Percentiles rank a stretch among this genome's conserved stretches.
These are phyloP conservation scores for Apteryx owenii DNA, from an alignment of 2,113 vertebrate genomes.

Conservation along the genomic window DNA sequence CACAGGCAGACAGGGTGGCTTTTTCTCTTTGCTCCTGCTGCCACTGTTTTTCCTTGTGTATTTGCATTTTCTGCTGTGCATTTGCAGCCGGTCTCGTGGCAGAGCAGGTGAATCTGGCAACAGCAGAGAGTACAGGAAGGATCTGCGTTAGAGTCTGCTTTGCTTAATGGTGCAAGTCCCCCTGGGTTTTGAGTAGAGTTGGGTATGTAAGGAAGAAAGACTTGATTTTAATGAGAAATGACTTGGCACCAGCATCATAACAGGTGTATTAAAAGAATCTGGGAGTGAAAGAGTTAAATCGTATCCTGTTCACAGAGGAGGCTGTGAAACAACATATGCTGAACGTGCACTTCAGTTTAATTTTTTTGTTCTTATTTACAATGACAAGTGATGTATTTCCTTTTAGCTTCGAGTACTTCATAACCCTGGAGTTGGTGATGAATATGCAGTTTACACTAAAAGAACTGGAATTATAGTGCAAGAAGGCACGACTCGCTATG, in stretches of 20 bases:
- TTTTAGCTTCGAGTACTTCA: slow-evolving; percentile 34
- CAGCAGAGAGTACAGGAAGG: background rate
- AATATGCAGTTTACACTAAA: slow-evolving; percentile 22
- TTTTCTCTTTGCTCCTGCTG: background rate
- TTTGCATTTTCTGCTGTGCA: slow-evolving; percentile 4
- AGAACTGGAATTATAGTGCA: background rate
- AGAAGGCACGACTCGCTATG: slow-evolving; percentile 4
- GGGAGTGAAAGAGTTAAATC: slow-evolving; percentile 49
- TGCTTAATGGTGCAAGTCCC: slow-evolving; percentile 26
- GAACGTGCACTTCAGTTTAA: background rate
- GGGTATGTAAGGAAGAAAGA: background rate
- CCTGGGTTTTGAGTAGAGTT: background rate
- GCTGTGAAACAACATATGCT: background rate
- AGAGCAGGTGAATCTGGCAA: background rate
- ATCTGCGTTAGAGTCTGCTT: background rate
- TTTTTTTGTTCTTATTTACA: slow-evolving; percentile 34
- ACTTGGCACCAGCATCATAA: background rate
- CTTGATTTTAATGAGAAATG: slow-evolving; percentile 40
- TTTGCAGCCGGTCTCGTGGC: background rate
- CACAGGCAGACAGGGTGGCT: background rate
- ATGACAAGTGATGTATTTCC: slow-evolving; percentile 36
- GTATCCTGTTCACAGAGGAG: slow-evolving; percentile 7
- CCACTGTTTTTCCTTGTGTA: background rate
- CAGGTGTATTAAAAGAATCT: background rate
- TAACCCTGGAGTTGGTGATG: slow-evolving; percentile 39